Base-by-base conservation (phyloP, 2,797 vertebrate species). In the Sebastes oblongus region DNA sequence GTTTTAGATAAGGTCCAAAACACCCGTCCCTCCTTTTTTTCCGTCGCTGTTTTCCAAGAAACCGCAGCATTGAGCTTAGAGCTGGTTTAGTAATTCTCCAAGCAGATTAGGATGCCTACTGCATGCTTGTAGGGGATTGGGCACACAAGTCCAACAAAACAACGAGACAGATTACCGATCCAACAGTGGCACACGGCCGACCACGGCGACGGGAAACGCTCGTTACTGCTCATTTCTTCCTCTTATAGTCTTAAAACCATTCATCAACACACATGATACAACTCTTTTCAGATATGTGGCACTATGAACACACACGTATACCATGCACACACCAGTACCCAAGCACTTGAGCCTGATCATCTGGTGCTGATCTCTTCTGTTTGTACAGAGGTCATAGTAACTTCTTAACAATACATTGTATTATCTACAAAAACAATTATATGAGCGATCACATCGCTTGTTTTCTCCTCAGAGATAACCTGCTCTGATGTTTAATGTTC, bases 41-140 rank as follows among this genome's bases (percentile, higher is more conserved):
- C 59, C 14, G 42, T 75, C 20, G 61, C 8, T 75, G 70, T 88
- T 89, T 89, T 87, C 64, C 39, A 78, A 79, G 72, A 86, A 91
- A 86, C 62, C 46, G 69, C 80, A 77, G 76, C 81, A 74, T 24
- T 88, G 79, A 85, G 82, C 67, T 84, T 86, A 81, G 87, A 79
- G 72, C 84, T 86, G 86, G 58, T 92, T 85, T 83, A 87, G 85
- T 90, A 90, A 91, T 88, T 90, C 86, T 93, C 89, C 89, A 90
- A 93, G 89, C 79, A 94, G 93, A 94, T 94, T 94, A 93, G 81
- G 77, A 90, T 91, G 88, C 92, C 88, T 93, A 84, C 89, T 91
- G 88, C 89, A 90, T 93, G 93, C 89, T 93, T 93, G 83, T 82
- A 85, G 87, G 85, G 91, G 91, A 95, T 94, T 93, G 91, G 86